Percentiles rank a stretch among this genome's conserved stretches.
Evolutionary conservation across 2,888 invertebrate species (phyloP).

Genomic region (Ischnus inquisitorius): DNA sequence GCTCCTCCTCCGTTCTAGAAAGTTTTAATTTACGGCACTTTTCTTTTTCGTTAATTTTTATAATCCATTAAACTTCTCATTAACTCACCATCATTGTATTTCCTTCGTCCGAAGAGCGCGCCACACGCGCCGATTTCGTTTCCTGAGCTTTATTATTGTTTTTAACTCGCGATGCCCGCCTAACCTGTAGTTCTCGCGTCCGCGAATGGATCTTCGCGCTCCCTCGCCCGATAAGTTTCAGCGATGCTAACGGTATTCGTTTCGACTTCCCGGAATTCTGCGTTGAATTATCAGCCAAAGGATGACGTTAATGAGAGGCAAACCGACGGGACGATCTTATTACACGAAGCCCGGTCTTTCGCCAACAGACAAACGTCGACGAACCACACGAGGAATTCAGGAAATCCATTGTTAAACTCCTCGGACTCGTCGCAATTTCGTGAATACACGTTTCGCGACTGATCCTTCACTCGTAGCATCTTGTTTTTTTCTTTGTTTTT

Average conservation of each 20-base stretch:
- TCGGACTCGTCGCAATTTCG: conserved; percentile 36
- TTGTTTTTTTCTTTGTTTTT: conserved; percentile 18
- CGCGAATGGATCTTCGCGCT: conserved; percentile 4
- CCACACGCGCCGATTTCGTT: too few relatives aligned
- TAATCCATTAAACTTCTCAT: too few relatives aligned
- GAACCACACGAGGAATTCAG: conserved; percentile 50
- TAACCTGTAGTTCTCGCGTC: too few relatives aligned
- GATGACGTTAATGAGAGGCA: conserved; percentile 32
- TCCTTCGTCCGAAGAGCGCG: too few relatives aligned
- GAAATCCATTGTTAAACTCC: conserved; percentile 67
- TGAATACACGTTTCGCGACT: conserved; percentile 20
- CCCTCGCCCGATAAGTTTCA: background rate
- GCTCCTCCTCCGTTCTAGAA: too few relatives aligned
- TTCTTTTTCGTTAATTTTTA: too few relatives aligned
- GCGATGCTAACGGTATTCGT: conserved; percentile 30
- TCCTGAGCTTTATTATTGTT: too few relatives aligned
- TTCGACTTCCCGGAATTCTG: conserved; percentile 29
- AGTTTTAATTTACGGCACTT: too few relatives aligned
- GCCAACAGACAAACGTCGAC: conserved; percentile 4
- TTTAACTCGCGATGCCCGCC: too few relatives aligned
- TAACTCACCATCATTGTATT: too few relatives aligned
- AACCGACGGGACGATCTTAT: background rate
- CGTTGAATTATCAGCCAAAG: conserved; percentile 28
- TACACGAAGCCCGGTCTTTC: background rate
- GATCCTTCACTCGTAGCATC: background rate